These are phyloP conservation scores for Brachypalpus laphriformis DNA, from an alignment of 2,888 invertebrate species.

Conservation along the genomic window DNA sequence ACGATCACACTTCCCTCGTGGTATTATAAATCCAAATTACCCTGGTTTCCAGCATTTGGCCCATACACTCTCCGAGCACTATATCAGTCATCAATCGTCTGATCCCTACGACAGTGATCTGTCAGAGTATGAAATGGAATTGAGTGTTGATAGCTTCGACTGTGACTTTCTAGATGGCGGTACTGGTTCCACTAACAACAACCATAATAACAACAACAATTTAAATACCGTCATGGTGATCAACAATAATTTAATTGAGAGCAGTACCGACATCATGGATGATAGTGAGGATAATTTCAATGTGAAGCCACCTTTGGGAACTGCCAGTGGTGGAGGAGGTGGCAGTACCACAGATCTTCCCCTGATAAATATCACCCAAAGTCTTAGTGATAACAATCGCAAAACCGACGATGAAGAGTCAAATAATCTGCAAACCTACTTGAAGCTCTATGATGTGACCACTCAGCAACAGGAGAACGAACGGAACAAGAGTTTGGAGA, in stretches of 20 bases:
- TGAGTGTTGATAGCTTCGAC: slow-evolving; percentile 78
- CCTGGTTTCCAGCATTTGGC: slow-evolving; percentile 93
- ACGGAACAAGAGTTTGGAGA: slow-evolving; percentile 56
- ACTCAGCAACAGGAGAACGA: slow-evolving; percentile 65
- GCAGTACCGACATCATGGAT: slow-evolving; percentile 60
- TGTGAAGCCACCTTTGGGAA: slow-evolving; percentile 6
- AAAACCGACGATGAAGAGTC: slow-evolving; percentile 56
- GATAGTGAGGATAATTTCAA: slow-evolving; percentile 46
- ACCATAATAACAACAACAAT: slow-evolving; percentile 66
- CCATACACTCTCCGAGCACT: slow-evolving; percentile 85
- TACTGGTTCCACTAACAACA: slow-evolving; percentile 37
- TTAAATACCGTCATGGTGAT: slow-evolving; percentile 66
- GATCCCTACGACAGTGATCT: slow-evolving; percentile 81
- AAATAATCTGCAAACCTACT: slow-evolving; percentile 54
- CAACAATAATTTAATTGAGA: slow-evolving; percentile 52
- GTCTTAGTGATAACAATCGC: slow-evolving; percentile 66
- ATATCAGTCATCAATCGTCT: slow-evolving; percentile 80
- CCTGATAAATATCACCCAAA: slow-evolving; percentile 52
- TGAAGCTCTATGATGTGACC: slow-evolving; percentile 63
- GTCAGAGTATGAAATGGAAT: slow-evolving; percentile 80
- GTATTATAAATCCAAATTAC: slow-evolving; percentile 93
- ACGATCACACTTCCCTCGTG: slow-evolving; percentile 84
- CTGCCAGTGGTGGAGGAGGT: neutral
- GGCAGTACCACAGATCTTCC: slow-evolving; percentile 42
- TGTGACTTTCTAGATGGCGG: slow-evolving; percentile 58